These are phyloP conservation scores for Steinernema feltiae DNA, from an alignment of 1,140 invertebrate species.

Conservation along the genomic window DNA sequence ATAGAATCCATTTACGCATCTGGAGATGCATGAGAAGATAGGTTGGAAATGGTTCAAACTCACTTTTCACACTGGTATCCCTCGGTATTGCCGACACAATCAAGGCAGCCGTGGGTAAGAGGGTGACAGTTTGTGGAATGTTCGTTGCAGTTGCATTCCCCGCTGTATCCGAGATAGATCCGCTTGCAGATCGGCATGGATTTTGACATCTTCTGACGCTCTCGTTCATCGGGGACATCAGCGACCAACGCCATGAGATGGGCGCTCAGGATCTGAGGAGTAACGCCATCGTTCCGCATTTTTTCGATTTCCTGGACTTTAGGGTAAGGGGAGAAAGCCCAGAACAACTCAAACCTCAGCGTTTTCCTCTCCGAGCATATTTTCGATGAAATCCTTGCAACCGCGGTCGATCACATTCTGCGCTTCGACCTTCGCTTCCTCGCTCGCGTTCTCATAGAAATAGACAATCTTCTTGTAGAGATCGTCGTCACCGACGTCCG, in stretches of 20 bases:
- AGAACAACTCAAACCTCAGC: not conserved
- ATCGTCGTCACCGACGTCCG: not conserved
- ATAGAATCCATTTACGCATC: not conserved
- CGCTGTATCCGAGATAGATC: not conserved
- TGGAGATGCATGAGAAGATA: not conserved
- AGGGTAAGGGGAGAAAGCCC: not conserved
- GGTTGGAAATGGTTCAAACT: not conserved
- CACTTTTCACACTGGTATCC: slow-evolving; percentile 3
- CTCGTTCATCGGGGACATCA: not conserved
- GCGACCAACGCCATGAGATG: not conserved
- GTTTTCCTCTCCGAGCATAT: not conserved
- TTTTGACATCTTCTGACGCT: not conserved
- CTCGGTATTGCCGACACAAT: not conserved
- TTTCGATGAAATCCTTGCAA: not conserved
- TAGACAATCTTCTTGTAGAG: not conserved
- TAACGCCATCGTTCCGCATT: not conserved
- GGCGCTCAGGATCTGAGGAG: not conserved
- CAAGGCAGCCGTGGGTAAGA: not conserved
- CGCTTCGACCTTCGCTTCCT: not conserved
- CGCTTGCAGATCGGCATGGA: not conserved
- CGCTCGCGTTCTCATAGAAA: not conserved
- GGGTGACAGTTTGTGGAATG: not conserved
- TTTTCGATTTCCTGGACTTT: not conserved
- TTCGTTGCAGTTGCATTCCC: not conserved
- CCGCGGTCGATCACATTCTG: not conserved